These are phyloP conservation scores for Rhinella marina DNA, from an alignment of 2,797 vertebrate species.

Conservation along the genomic window DNA sequence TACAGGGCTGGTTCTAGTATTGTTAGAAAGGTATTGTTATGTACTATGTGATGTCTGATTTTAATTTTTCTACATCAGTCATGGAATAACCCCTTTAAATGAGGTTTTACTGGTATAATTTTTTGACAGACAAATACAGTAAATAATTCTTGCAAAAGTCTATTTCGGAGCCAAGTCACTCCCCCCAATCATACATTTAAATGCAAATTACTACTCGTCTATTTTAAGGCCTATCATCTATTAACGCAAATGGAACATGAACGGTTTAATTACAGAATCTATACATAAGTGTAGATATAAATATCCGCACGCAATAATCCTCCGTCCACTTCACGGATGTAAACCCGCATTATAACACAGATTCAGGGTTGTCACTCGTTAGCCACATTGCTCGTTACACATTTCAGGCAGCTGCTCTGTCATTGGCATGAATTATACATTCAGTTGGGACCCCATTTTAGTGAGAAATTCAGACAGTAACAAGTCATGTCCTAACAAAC, in stretches of 20 bases:
- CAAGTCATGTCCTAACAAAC: no score
- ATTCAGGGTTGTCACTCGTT: background rate
- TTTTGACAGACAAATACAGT: background rate
- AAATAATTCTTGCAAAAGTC: background rate
- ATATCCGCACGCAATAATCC: background rate
- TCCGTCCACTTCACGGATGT: background rate
- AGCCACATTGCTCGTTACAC: background rate
- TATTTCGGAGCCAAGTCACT: background rate
- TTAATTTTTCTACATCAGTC: no score
- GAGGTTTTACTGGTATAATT: background rate
- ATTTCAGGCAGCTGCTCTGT: no score
- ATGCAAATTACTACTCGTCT: constrained; percentile 10
- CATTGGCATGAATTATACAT: no score
- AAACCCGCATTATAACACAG: no score
- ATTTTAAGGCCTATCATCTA: background rate
- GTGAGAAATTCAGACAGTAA: no score
- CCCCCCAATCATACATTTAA: background rate
- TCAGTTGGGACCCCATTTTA: no score
- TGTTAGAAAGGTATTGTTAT: no score
- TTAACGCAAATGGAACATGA: background rate
- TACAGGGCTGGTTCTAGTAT: no score
- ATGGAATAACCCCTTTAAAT: background rate
- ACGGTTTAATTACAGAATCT: background rate
- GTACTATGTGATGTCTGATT: no score
- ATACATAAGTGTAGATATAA: no score